phyloP scores from a whole-genome alignment of 2,113 vertebrate genomes.

The Neolamprologus brichardi region DNA sequence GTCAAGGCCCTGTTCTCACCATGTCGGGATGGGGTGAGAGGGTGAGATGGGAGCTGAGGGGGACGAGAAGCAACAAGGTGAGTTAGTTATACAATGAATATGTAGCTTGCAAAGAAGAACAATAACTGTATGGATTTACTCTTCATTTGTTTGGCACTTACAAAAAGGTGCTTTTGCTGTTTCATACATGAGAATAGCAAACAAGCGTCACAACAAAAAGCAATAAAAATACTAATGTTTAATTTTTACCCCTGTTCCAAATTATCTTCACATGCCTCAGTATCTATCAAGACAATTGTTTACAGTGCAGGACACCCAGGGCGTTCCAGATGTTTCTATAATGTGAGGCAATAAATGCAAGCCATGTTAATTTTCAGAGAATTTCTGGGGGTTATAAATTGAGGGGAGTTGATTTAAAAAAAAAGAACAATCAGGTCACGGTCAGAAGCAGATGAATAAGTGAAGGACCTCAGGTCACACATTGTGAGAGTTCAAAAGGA shows the following conservation, averaged over 20 bases:
- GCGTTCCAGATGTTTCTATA: neutral
- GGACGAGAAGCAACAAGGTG: neutral
- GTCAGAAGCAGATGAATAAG: neutral
- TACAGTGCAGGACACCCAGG: neutral
- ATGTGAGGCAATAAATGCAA: neutral
- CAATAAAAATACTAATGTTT: neutral
- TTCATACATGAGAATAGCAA: neutral
- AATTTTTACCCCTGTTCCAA: neutral
- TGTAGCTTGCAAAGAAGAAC: neutral
- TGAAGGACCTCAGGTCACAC: neutral
- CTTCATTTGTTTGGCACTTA: neutral
- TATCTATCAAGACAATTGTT: neutral
- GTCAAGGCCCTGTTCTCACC: conserved; percentile 86
- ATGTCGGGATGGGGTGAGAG: conserved; percentile 90
- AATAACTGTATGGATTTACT: neutral
- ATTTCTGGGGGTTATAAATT: neutral
- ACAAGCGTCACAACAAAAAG: neutral
- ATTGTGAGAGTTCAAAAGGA: neutral
- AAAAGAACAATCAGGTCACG: neutral
- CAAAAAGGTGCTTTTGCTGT: neutral
- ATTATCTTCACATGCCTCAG: neutral
- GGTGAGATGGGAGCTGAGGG: conserved; percentile 89
- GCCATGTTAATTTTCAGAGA: neutral
- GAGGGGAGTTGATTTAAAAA: neutral
- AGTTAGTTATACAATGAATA: neutral